Conservation (phyloP, 2,797 vertebrate species). For the Schizopygopsis malacanthus region DNA sequence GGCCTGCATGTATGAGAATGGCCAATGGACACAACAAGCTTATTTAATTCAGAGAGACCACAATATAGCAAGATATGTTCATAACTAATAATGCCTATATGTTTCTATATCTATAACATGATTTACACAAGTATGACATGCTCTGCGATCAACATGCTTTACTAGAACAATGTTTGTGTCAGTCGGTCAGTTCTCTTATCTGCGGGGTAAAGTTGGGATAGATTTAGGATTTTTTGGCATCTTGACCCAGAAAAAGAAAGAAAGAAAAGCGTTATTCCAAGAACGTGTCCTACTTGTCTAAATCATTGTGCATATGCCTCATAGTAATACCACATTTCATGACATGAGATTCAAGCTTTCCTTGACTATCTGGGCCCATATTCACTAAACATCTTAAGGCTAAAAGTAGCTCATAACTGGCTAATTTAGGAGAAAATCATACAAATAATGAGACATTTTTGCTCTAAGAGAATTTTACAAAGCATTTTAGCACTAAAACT, state of each 20-base stretch:
- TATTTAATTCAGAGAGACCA: constrained; percentile 5
- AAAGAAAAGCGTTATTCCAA: background rate
- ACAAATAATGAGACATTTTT: background rate
- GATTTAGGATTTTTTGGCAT: background rate
- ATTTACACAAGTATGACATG: constrained; percentile 10
- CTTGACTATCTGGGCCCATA: background rate
- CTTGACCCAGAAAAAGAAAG: background rate
- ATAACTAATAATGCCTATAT: background rate
- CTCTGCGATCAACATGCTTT: constrained; percentile 5
- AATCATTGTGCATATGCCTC: background rate
- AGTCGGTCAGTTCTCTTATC: constrained; percentile 1
- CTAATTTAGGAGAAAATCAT: background rate
- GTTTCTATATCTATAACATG: background rate
- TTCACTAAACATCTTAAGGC: background rate
- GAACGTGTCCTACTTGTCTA: background rate
- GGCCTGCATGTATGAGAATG: constrained; percentile 17
- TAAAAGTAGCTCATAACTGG: background rate
- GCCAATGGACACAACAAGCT: constrained; percentile 29
- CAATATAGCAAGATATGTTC: background rate
- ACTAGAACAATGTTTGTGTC: background rate
- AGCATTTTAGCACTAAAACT: too few relatives aligned
- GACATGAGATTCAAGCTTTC: background rate
- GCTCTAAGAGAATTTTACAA: too few relatives aligned
- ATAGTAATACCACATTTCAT: background rate
- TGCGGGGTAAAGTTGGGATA: background rate